A percentile compares a stretch with the other conserved stretches of the same genome.
Evolutionary conservation across 2,113 vertebrate genomes (phyloP).

Genomic region (Macroglossus sobrinus): DNA sequence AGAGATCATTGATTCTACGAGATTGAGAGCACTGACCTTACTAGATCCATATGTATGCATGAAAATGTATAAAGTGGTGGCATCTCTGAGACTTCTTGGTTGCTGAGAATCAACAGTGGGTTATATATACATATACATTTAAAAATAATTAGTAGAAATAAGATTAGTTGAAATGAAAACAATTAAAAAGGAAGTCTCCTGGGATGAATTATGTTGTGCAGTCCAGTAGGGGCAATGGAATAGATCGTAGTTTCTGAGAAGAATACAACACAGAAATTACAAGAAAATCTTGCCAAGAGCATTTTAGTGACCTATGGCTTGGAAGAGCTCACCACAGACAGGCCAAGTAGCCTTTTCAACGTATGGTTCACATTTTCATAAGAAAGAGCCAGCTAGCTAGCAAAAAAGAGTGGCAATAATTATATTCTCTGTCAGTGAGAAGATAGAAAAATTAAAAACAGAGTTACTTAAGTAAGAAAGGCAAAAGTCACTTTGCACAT

Average conservation of each 20-base stretch:
- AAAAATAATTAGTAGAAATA: neutral
- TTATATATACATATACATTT: neutral
- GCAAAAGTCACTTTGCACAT: neutral
- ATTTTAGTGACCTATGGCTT: neutral
- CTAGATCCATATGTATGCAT: neutral
- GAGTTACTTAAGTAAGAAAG: neutral
- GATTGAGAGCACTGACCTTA: neutral
- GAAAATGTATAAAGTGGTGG: neutral
- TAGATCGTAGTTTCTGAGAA: neutral
- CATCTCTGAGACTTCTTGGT: neutral
- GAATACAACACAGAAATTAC: neutral
- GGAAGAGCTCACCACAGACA: neutral
- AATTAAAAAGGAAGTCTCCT: slow-evolving; percentile 26
- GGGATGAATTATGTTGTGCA: neutral
- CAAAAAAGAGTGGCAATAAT: neutral
- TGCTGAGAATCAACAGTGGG: neutral
- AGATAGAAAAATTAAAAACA: slow-evolving; percentile 25
- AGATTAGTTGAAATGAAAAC: slow-evolving; percentile 3
- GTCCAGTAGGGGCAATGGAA: neutral
- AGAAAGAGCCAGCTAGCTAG: neutral
- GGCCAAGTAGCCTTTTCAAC: neutral
- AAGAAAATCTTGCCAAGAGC: neutral
- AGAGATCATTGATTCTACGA: neutral
- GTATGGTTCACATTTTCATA: slow-evolving; percentile 11
- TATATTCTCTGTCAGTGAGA: neutral